phyloP scores from a whole-genome alignment of 2,113 vertebrate genomes.

The Heterotilapia buettikoferi region DNA sequence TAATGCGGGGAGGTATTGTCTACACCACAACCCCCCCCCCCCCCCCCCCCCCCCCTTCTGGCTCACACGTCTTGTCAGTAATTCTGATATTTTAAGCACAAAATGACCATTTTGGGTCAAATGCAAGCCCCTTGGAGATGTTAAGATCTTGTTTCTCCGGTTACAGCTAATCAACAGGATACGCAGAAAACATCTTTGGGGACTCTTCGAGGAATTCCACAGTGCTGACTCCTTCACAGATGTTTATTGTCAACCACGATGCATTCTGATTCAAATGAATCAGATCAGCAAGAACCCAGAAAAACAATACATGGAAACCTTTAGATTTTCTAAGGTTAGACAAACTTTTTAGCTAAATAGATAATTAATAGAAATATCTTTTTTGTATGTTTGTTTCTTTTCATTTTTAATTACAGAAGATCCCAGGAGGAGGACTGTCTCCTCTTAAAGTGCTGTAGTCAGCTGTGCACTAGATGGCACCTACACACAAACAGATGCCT shows the following conservation, averaged over 20 bases:
- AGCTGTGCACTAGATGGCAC: slow-evolving; percentile 44
- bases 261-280: neutral
- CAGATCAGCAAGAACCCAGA: neutral
- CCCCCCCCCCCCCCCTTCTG: no score
- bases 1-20: no score
- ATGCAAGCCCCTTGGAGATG: neutral
- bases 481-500: no score
- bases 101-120: neutral
- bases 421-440: neutral
- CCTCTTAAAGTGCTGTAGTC: neutral
- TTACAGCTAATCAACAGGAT: neutral
- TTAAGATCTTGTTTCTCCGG: neutral
- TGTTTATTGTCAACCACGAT: neutral
- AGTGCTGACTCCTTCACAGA: neutral
- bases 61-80: no score
- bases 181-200: neutral
- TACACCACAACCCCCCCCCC: no score
- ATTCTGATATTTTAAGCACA: neutral
- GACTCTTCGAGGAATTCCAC: neutral
- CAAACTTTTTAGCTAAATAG: neutral
- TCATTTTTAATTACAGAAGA: neutral
- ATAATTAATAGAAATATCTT: no score
- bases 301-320: neutral
- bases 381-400: neutral
- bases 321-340: neutral